Evolutionary conservation across 1,140 invertebrate species (phyloP), one percentile per base, ranked within the genome.

Genomic region (Mya arenaria): DNA sequence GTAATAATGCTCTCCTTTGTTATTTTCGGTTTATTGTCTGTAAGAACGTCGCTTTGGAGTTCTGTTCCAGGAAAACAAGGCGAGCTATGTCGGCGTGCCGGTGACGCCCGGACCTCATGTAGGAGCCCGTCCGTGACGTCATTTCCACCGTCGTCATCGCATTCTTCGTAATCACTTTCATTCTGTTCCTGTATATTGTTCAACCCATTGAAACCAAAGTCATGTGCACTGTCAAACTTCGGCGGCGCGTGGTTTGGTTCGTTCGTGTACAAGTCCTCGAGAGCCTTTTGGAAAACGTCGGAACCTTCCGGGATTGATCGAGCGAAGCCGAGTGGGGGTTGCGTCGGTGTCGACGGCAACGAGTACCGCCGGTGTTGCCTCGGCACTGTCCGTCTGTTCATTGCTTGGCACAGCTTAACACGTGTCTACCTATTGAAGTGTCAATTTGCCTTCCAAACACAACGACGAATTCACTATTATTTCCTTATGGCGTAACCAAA

Each of bases 161-260:
- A 17, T 19, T 75, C 73, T 0, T 19, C 55, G 32, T n/a, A 10
- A 25, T 75, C 73, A 34, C 58, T 75, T 65, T 75, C 73, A 23
- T 65, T 63, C 37, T n/a, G 55, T 39, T 75, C 73, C 48, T 75
- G 73, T n/a, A 75, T 65, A 34, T 75, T 65, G 32, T 37, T 60
- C 10, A 75, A 58, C n/a, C 73, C 73, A 36, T 75, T 75, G 30
- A 75, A 75, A 30, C 73, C 60, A 32, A 39, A 23, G 15, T 63
- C 56, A 3, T 52, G 17, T n/a, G 25, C 25, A 48, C 48, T 30
- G 17, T 15, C 37, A 41, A 36, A 25, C 48, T 75, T 48, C 1
- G 13, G 17, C 48, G 36, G 25, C 19, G 32, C 72, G 23, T 63
- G 73, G 17, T 65, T 60, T 4, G 60, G 73, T 63, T 65, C 73